phyloP scores from a whole-genome alignment of 2,797 vertebrate species.

The Etheostoma nigrum region DNA sequence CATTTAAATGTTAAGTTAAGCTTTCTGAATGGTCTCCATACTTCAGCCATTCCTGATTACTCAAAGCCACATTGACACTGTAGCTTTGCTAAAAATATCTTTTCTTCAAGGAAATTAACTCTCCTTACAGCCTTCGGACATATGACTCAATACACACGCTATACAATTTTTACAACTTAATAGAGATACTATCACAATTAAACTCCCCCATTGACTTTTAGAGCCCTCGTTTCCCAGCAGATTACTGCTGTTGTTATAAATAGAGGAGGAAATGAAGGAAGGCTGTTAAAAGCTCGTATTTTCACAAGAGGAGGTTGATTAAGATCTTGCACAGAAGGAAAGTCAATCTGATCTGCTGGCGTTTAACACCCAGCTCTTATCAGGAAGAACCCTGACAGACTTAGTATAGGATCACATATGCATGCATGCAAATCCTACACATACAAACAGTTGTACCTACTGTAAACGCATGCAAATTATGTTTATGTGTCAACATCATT shows the following conservation, averaged over 20 bases:
- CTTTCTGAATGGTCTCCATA: not conserved
- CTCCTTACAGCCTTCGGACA: constrained; percentile 2
- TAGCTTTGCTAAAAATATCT: not conserved
- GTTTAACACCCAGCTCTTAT: constrained; percentile 54
- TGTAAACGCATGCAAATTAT: constrained; percentile 8
- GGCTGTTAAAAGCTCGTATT: constrained; percentile 44
- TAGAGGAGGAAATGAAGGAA: constrained; percentile 28
- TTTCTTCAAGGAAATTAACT: not conserved
- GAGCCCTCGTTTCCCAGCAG: constrained; percentile 14
- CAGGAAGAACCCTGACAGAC: constrained; percentile 15
- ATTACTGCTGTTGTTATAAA: constrained; percentile 44
- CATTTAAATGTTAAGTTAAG: not conserved
- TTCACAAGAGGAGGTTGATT: constrained; percentile 54
- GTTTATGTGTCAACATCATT: not conserved
- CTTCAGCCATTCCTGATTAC: not conserved
- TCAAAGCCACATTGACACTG: no score
- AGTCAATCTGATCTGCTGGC: constrained; percentile 57
- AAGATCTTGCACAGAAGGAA: constrained; percentile 39
- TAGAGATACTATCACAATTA: constrained; percentile 37
- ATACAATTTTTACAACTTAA: constrained; percentile 42
- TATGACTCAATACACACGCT: not conserved
- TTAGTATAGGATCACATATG: constrained; percentile 49
- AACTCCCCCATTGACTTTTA: constrained; percentile 54
- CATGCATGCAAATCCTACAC: constrained; percentile 25
- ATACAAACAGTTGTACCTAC: constrained; percentile 27